Evolutionary conservation across 2,797 vertebrate species (phyloP).

Genomic region (Clarias platycephalus): DNA sequence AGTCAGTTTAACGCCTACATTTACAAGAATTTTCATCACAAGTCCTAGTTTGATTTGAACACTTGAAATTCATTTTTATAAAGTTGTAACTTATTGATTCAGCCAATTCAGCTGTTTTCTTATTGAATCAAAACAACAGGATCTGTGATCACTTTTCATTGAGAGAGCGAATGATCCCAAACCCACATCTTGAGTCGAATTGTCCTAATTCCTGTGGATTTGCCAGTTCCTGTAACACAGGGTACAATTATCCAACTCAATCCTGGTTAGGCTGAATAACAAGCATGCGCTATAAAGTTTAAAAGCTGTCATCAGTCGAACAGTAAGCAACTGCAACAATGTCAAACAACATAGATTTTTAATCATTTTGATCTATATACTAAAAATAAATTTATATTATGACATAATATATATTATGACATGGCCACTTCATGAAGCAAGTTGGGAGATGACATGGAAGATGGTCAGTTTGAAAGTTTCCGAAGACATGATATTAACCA

Average conservation of each 20-base stretch:
- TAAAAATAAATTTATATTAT: neutral
- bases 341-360: neutral
- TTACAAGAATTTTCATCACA: too few species aligned
- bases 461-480: neutral
- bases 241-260: neutral
- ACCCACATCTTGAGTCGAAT: neutral
- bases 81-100: neutral
- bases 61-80: neutral
- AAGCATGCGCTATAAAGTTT: neutral
- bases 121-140: neutral
- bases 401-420: neutral
- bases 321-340: neutral
- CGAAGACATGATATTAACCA: neutral
- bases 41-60: too few species aligned
- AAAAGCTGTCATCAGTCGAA: neutral
- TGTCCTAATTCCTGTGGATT: neutral
- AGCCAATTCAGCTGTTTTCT: neutral
- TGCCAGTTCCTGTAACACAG: neutral
- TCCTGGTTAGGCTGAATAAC: neutral
- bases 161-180: neutral
- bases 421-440: neutral
- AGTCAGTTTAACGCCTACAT: too few species aligned
- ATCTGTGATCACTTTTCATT: neutral
- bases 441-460: neutral
- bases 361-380: neutral